Percentiles rank a stretch among this genome's conserved stretches.
These are phyloP conservation scores for Pecten maximus DNA, from an alignment of 2,888 invertebrate genomes.

Conservation along the genomic window DNA sequence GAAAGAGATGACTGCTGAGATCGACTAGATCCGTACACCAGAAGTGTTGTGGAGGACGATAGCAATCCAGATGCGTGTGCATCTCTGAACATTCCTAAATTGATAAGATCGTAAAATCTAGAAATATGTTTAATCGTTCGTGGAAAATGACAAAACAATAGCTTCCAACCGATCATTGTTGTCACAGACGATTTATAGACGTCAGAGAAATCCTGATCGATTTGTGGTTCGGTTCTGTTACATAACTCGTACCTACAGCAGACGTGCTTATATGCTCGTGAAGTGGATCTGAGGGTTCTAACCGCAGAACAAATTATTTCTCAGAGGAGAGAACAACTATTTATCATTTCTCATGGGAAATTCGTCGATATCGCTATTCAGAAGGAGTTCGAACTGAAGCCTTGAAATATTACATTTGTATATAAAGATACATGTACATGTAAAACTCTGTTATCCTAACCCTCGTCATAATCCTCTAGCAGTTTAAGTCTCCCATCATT, in stretches of 20 bases:
- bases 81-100: not conserved
- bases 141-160: slow-evolving; percentile 7
- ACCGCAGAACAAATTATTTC: not conserved
- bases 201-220: slow-evolving; percentile 4
- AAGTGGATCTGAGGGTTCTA: not conserved
- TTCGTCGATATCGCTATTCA: too few species aligned
- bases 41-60: not conserved
- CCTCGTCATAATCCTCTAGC: too few species aligned
- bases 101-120: slow-evolving; percentile 18
- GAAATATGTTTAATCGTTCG: slow-evolving; percentile 25
- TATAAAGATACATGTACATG: too few species aligned
- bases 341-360: too few species aligned
- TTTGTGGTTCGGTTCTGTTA: not conserved
- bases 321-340: not conserved
- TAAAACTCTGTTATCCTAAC: too few species aligned
- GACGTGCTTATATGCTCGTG: slow-evolving; percentile 5
- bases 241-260: not conserved
- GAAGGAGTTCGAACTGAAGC: too few species aligned
- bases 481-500: too few species aligned
- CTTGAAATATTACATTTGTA: too few species aligned
- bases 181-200: not conserved
- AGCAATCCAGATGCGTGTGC: not conserved
- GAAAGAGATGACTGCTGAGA: not conserved
- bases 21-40: not conserved
- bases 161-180: not conserved